A percentile compares a stretch with the other conserved stretches of the same genome.
Conservation (phyloP, 2,797 vertebrate genomes). For the Triplophysa bombifrons region DNA sequence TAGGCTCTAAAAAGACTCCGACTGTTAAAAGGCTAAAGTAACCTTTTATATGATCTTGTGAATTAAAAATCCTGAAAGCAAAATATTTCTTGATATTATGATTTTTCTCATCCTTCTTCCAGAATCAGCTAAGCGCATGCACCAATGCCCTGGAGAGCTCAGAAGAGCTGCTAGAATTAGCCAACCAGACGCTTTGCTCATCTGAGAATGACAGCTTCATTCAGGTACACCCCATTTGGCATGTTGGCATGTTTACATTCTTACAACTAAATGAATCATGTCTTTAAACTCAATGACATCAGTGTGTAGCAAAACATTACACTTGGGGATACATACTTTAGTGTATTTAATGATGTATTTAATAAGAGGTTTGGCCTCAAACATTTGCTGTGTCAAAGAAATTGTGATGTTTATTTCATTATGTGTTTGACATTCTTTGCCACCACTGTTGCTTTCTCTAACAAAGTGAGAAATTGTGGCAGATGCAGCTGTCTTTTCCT, state of each 20-base stretch:
- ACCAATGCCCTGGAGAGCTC: constrained; percentile 94
- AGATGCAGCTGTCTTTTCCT: constrained; percentile 46
- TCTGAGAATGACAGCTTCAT: constrained; percentile 80
- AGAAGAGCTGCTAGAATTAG: constrained; percentile 90
- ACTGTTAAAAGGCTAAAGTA: too few species aligned
- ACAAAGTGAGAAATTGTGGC: constrained; percentile 30
- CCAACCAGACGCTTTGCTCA: constrained; percentile 90
- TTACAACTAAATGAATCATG: constrained; percentile 2
- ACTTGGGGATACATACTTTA: not conserved
- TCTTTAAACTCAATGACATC: not conserved
- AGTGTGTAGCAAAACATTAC: not conserved
- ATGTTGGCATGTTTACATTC: not conserved
- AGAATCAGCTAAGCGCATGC: constrained; percentile 90
- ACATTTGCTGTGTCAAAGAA: not conserved
- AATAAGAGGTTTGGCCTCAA: not conserved
- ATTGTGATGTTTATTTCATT: not conserved
- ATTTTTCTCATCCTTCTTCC: constrained; percentile 34
- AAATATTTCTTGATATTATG: constrained; percentile 34
- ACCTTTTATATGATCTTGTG: too few species aligned
- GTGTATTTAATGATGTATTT: not conserved
- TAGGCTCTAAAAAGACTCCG: too few species aligned
- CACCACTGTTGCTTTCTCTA: constrained; percentile 30
- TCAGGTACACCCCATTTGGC: constrained; percentile 77
- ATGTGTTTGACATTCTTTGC: not conserved
- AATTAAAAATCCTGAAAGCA: constrained; percentile 18